Conservation (phyloP, 1,140 invertebrate species). For the Drosophila jambulina region DNA sequence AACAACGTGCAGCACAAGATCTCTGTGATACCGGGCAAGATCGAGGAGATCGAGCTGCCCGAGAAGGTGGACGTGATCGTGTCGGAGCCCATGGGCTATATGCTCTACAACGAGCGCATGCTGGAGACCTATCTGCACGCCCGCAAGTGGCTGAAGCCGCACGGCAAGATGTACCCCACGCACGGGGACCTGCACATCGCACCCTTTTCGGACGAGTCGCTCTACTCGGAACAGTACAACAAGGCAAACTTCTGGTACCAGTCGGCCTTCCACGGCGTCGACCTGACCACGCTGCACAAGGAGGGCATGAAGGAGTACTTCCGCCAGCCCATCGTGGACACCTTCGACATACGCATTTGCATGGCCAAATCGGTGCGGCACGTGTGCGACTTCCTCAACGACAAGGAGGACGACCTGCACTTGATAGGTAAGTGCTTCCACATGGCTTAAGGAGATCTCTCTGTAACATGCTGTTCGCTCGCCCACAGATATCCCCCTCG, state of each 20-base stretch:
- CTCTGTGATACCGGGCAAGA: conserved; percentile 97
- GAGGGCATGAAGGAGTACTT: conserved; percentile 99
- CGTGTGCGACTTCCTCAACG: conserved; percentile 97
- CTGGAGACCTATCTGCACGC: conserved; percentile 99
- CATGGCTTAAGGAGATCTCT: background rate
- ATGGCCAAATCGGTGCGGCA: conserved; percentile 97
- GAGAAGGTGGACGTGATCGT: conserved; percentile 99
- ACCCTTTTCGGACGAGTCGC: conserved; percentile 98
- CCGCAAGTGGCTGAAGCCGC: conserved; percentile 98
- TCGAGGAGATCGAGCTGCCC: conserved; percentile 98
- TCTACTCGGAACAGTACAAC: conserved; percentile 99
- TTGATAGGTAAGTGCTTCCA: conserved; percentile 89
- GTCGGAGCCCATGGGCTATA: conserved; percentile 99
- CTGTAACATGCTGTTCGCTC: background rate
- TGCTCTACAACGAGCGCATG: conserved; percentile 99
- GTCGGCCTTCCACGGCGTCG: conserved; percentile 98
- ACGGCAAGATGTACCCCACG: conserved; percentile 98
- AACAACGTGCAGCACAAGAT: conserved; percentile 96
- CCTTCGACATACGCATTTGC: conserved; percentile 99
- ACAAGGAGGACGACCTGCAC: conserved; percentile 97
- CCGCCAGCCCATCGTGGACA: conserved; percentile 99
- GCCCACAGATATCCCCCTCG: conserved; percentile 93
- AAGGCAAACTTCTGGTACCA: conserved; percentile 99
- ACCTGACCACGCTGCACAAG: conserved; percentile 94
- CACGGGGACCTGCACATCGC: conserved; percentile 98